Percentiles rank a stretch among this genome's conserved stretches.
These are phyloP conservation scores for Leucosticte australis DNA, from an alignment of 2,113 vertebrate genomes.

Conservation along the genomic window DNA sequence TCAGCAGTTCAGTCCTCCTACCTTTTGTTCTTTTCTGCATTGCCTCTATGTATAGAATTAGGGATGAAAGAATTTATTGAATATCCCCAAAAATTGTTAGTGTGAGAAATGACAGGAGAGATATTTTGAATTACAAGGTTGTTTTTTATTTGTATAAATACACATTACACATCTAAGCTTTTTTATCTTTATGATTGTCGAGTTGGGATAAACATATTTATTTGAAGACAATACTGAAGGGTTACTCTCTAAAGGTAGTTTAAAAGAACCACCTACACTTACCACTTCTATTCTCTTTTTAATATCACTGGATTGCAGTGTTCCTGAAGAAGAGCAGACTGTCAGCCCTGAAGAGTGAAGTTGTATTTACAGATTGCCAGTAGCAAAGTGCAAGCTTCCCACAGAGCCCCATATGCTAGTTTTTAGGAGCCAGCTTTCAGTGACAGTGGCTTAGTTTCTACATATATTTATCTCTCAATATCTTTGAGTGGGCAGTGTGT, in stretches of 20 bases:
- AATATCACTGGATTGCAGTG: background rate
- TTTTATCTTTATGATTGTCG: background rate
- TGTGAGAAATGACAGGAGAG: background rate
- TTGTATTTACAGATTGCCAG: conserved; percentile 4
- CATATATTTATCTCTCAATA: background rate
- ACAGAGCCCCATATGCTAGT: background rate
- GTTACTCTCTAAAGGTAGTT: background rate
- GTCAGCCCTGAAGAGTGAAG: background rate
- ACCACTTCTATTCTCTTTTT: background rate
- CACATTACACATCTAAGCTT: background rate
- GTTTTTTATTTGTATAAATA: background rate
- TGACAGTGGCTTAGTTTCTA: background rate
- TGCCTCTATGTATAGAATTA: background rate
- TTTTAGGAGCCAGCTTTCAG: background rate
- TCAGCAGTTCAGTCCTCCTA: background rate
- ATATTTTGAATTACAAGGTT: background rate
- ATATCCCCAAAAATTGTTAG: background rate
- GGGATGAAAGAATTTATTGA: background rate
- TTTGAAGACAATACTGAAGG: background rate
- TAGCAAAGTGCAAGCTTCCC: background rate
- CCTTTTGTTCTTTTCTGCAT: background rate
- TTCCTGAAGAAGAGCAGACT: background rate
- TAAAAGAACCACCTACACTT: conserved; percentile 26
- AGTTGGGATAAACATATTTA: background rate
- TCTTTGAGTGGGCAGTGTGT: background rate